Base-by-base conservation (phyloP, 2,113 vertebrate species). In the Marcusenius ussheri region DNA sequence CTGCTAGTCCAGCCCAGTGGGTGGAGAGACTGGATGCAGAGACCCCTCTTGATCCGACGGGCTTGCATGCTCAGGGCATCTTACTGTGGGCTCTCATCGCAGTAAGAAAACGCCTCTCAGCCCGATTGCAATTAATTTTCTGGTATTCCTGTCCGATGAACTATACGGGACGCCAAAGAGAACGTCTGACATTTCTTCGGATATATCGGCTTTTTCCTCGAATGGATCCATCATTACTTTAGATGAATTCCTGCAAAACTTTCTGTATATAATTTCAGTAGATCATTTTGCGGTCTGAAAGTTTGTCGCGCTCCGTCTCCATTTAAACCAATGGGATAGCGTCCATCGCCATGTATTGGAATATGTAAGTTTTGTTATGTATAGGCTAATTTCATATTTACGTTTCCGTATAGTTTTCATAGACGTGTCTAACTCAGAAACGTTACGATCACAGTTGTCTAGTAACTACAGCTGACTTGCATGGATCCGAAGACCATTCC, bases 1-100 rank as follows among this genome's bases (percentile, higher is more conserved):
- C 0, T 17, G 10, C 8, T 2, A 51, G 51, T 42, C 10, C 1
- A 42, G 24, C 50, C 91, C 83, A 95, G 93, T 93, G 94, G 94
- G 13, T 27, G 49, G 85, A 87, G 49, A 91, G 94, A 93, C 92
- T 91, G 93, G 93, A 95, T 91, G 93, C 94, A 93, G 87, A 91
- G 93, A 88, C 92, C 92, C 91, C 93, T 70, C n/a, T 70, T 27
- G 24, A 66, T 66, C 24, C 58, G 58, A 66, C 62, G n/a, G 62
- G 10, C 62, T 31, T 27, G 62, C 62, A 70, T 27, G 62, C 62
- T 70, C n/a, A 11, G n/a, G 62, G 62, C 62, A 70, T 31, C n/a
- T 70, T 31, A 11, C 62, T 27, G n/a, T 70, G n/a, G 9, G 62
- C 11, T 70, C 10, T 31, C n/a, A 31, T 70, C 62, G 62, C 62